Percentiles rank a stretch among this genome's conserved stretches.
Conservation (phyloP, 2,797 vertebrate genomes). For the Enteromius afrohamiltoni region DNA sequence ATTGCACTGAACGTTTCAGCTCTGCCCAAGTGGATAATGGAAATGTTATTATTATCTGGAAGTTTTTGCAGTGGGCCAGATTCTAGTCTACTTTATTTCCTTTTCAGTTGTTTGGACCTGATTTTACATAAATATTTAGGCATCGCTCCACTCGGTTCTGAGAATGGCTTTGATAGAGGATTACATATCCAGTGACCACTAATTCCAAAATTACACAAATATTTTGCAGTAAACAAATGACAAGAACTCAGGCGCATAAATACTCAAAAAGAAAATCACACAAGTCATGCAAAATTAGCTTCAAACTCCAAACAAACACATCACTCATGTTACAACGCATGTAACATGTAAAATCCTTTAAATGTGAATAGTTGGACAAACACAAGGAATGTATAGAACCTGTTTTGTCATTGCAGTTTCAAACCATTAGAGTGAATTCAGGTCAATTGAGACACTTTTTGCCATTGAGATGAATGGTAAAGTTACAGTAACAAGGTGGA, state of each 20-base stretch:
- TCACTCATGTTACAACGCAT: not conserved
- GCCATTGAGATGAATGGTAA: not conserved
- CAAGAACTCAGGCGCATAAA: conserved; percentile 8
- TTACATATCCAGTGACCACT: conserved; percentile 45
- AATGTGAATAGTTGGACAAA: not conserved
- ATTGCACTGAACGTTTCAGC: conserved; percentile 9
- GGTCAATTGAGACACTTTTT: not conserved
- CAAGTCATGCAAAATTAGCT: not conserved
- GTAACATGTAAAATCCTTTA: not conserved
- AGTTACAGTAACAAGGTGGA: not conserved
- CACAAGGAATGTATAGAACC: too few species aligned
- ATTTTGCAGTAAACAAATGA: conserved; percentile 27
- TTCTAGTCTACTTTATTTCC: conserved; percentile 30
- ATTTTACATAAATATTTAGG: conserved; percentile 45
- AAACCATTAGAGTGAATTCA: not conserved
- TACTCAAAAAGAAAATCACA: not conserved
- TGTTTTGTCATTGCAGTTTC: not conserved
- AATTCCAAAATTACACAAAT: conserved; percentile 44
- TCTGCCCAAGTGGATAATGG: conserved; percentile 11
- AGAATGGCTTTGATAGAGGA: conserved; percentile 33
- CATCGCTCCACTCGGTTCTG: conserved; percentile 14
- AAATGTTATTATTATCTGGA: conserved; percentile 42
- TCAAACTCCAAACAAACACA: not conserved
- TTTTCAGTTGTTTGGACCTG: conserved; percentile 31
- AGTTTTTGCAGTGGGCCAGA: conserved; percentile 26